Percentiles rank a stretch among this genome's conserved stretches.
These are phyloP conservation scores for Drosophila ambigua DNA, from an alignment of 1,140 invertebrate species.

Conservation along the genomic window DNA sequence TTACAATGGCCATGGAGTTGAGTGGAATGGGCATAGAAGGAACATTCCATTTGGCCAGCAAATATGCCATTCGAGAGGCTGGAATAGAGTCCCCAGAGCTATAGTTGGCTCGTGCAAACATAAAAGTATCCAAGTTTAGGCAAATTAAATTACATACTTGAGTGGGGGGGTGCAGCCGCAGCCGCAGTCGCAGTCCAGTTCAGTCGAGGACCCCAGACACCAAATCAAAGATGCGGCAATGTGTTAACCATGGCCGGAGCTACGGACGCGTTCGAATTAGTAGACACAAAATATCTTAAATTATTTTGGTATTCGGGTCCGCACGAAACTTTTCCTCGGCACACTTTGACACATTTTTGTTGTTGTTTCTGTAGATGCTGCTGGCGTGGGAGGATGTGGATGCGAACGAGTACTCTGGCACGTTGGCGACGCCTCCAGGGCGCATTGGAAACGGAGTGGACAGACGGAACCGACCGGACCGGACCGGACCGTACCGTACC, in stretches of 20 bases:
- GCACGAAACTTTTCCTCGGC: conserved; percentile 64
- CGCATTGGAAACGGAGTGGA: conserved; percentile 66
- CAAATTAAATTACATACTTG: conserved; percentile 81
- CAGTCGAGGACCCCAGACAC: conserved; percentile 22
- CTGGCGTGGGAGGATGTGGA: neutral
- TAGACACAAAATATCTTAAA: conserved; percentile 81
- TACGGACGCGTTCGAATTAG: conserved; percentile 74
- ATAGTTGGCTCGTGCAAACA: conserved; percentile 14
- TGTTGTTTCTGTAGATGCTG: conserved; percentile 29
- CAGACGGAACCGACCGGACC: conserved; percentile 27
- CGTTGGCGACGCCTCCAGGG: conserved; percentile 60
- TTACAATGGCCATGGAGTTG: conserved; percentile 29
- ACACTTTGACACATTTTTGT: conserved; percentile 78
- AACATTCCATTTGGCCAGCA: conserved; percentile 52
- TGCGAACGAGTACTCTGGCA: conserved; percentile 14
- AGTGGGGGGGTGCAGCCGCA: conserved; percentile 17
- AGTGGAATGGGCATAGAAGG: conserved; percentile 42
- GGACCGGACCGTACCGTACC: conserved; percentile 5
- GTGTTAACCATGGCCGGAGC: conserved; percentile 59
- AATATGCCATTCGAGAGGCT: conserved; percentile 20
- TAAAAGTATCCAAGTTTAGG: conserved; percentile 70
- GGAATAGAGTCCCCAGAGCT: neutral
- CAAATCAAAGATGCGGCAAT: conserved; percentile 78
- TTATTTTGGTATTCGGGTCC: conserved; percentile 67
- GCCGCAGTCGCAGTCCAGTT: no score